These are phyloP conservation scores for Aphidius colemani DNA, from an alignment of 2,888 invertebrate species.

Conservation along the genomic window DNA sequence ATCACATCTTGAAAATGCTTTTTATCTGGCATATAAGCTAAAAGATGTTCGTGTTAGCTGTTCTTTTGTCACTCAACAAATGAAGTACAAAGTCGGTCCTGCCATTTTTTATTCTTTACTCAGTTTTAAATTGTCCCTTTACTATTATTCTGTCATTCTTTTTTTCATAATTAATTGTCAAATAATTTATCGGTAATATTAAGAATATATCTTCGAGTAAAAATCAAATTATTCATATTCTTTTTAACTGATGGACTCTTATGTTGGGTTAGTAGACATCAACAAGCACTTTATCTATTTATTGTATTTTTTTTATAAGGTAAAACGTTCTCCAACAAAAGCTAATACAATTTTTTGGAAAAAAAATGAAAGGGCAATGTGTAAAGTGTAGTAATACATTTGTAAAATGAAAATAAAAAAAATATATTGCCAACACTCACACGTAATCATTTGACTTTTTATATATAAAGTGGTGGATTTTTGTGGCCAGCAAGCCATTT, in stretches of 20 bases:
- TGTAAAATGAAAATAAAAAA: slow-evolving; percentile 2
- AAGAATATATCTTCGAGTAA: neutral
- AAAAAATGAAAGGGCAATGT: slow-evolving; percentile 44
- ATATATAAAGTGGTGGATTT: slow-evolving; percentile 43
- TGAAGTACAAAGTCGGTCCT: too few species aligned
- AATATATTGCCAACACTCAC: neutral
- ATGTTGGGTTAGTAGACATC: neutral
- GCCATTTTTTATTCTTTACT: too few species aligned
- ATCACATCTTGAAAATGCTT: slow-evolving; percentile 14
- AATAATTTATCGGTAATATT: too few species aligned
- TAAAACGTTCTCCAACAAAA: slow-evolving; percentile 28
- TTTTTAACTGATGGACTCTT: neutral
- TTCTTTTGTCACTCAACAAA: slow-evolving; percentile 18
- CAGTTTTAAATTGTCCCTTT: too few species aligned
- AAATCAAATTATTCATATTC: neutral
- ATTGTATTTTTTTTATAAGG: slow-evolving; percentile 12
- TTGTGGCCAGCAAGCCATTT: slow-evolving; percentile 58
- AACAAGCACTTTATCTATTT: neutral
- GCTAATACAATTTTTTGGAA: slow-evolving; percentile 51
- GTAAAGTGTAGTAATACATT: slow-evolving; percentile 39
- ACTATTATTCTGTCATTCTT: too few species aligned
- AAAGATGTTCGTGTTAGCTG: slow-evolving; percentile 7
- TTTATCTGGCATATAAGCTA: slow-evolving; percentile 14
- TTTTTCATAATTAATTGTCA: too few species aligned
- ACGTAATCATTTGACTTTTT: slow-evolving; percentile 1